phyloP scores from a whole-genome alignment of 2,113 vertebrate species.

The Gobio gobio region DNA sequence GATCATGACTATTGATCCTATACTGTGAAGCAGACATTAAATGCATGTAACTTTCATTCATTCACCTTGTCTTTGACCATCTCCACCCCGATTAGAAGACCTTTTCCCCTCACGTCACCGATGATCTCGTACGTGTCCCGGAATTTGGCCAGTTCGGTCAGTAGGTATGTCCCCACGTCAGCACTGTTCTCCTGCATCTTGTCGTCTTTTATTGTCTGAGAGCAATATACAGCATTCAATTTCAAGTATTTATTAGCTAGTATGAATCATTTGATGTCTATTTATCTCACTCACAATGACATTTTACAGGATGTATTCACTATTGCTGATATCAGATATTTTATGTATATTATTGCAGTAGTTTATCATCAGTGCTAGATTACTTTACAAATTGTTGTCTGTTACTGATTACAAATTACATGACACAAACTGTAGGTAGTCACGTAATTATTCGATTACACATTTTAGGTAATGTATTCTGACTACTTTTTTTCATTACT shows the following conservation, averaged over 20 bases:
- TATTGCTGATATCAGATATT: neutral
- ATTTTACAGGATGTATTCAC: neutral
- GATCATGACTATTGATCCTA: neutral
- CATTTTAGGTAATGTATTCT: no score
- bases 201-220: slow-evolving; percentile 87
- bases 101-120: slow-evolving; percentile 94
- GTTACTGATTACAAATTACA: no score
- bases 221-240: slow-evolving; percentile 1
- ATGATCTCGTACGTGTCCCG: slow-evolving; percentile 87
- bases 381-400: no score
- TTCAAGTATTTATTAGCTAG: neutral
- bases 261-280: neutral
- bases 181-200: slow-evolving; percentile 80
- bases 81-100: slow-evolving; percentile 91
- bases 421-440: no score
- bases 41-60: neutral
- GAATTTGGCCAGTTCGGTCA: slow-evolving; percentile 85
- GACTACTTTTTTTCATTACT: no score
- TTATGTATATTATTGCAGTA: no score
- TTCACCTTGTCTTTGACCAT: slow-evolving; percentile 93
- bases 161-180: slow-evolving; percentile 83
- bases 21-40: neutral
- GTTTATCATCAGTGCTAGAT: no score
- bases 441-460: no score
- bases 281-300: neutral